Evolutionary conservation across 1,140 invertebrate genomes (phyloP).

Genomic region (Apolygus lucorum): DNA sequence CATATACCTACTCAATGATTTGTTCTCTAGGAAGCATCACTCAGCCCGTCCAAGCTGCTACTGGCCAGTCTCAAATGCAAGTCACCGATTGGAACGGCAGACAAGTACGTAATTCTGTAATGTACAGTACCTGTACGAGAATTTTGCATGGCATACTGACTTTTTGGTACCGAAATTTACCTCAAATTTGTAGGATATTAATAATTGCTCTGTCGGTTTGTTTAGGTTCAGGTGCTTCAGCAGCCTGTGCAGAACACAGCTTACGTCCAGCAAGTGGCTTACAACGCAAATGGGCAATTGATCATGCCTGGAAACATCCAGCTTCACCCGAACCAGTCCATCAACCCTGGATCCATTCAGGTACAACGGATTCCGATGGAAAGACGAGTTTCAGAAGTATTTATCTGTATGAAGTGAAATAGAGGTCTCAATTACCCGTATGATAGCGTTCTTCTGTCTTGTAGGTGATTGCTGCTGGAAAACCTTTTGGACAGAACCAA

Average conservation of each 20-base stretch:
- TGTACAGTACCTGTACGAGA: no score
- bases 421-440: no score
- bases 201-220: neutral
- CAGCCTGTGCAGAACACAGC: slow-evolving; percentile 44
- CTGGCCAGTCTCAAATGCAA: neutral
- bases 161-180: neutral
- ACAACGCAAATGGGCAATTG: slow-evolving; percentile 43
- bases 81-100: slow-evolving; percentile 4
- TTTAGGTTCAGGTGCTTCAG: slow-evolving; percentile 45
- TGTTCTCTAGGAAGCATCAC: slow-evolving; percentile 2
- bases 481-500: slow-evolving; percentile 70
- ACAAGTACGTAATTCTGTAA: no score
- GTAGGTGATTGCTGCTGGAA: slow-evolving; percentile 66
- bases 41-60: neutral
- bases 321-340: slow-evolving; percentile 39
- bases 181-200: neutral
- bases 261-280: slow-evolving; percentile 44
- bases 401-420: no score
- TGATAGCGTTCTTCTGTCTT: slow-evolving; percentile 18
- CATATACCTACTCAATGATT: no score
- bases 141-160: no score
- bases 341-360: slow-evolving; percentile 42
- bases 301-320: slow-evolving; percentile 44
- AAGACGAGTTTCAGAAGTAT: no score
- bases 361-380: no score